Base-by-base conservation (phyloP, 2,113 vertebrate species). In the Muscicapa adusta region DNA sequence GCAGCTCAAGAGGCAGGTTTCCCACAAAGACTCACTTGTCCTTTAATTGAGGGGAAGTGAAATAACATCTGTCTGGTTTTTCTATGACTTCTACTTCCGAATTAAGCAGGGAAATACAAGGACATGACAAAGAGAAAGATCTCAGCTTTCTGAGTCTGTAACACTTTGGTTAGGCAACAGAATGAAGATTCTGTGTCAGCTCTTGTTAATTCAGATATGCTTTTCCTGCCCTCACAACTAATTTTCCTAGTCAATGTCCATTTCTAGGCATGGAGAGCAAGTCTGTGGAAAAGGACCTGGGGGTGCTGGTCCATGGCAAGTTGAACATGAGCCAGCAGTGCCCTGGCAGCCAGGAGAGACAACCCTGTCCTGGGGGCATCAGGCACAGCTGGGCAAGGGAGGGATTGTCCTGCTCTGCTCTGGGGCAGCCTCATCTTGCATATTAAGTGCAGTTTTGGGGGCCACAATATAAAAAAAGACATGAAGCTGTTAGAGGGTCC, bases 81-180 rank as follows among this genome's bases (percentile, higher is more conserved):
- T 80, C 85, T 26, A 36, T 14, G 29, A 24, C 23, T 75, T 79
- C 42, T 72, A 23, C 38, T 93, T 95, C 75, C 3, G 18, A 67
- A 82, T 58, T 67, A 73, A 83, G 83, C 11, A 34, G 12, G 29
- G 47, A 84, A 83, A 60, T 53, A 50, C 28, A 78, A 51, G 63
- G 50, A 75, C 45, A 54, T 26, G n/a, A 79, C 90, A 76, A 83
- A 79, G n/a, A 73, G 45, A 84, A 89, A 48, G 20, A 36, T 45
- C 45, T 94, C 53, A 68, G 57, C 45, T 89, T 87, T 92, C 65
- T 65, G 38, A 78, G 61, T 51, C 15, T 74, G 29, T 60, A 91
- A 68, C 1, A 8, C 18, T 67, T 74, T 26, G 18, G 28, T 57
- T 78, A 76, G 36, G 31, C 57, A 81, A 53, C 3, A 65, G 36